Base-by-base conservation (phyloP, 2,888 invertebrate species). In the Drosophila demipolita region DNA sequence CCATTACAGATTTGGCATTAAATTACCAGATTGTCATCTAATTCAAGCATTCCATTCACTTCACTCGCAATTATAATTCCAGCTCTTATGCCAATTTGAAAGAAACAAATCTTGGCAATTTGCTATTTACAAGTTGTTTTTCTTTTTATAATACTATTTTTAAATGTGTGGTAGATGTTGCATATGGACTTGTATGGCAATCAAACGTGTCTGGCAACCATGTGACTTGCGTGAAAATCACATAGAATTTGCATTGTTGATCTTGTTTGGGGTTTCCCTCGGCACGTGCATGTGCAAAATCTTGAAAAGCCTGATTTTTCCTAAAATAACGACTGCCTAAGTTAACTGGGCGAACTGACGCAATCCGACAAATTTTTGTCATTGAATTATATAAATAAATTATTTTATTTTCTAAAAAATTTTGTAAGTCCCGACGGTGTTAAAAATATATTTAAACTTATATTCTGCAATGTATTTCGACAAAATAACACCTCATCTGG, bases 141-240 rank as follows among this genome's bases (percentile, higher is more conserved):
- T 33, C 17, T 40, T 40, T 54, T 50, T 59, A 52, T 32, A 15
- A 36, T 20, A 45, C 45, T 8, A 15, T 15, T 45, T 45, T 23
- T 7, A 15, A 45, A 15, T 23, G 7, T 20, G 20, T 15, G 23
- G 23, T 23, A 62, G 53, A 33, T 40, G 42, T 66, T 40, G 42
- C 57, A 58, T 11, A 45, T 58, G 65, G 57, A 58, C 42, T 20
- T 45, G 33, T 42, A 40, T 38, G 35, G 23, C 55, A 65, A 36
- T 59, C 36, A 33, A 73, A 36, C 38, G 60, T 45, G 45, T 45
- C 15, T 36, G 26, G 36, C 38, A 48, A 35, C 60, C 71, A 78
- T 78, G 78, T 78, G 78, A 78, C 58, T 59, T 54, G 36, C 66
- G 73, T 62, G 74, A 73, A 73, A 77, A 66, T 64, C 66, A 65